Base-by-base conservation (phyloP, 92 coral and sea anemone species). In the Anthopleura xanthogrammica region DNA sequence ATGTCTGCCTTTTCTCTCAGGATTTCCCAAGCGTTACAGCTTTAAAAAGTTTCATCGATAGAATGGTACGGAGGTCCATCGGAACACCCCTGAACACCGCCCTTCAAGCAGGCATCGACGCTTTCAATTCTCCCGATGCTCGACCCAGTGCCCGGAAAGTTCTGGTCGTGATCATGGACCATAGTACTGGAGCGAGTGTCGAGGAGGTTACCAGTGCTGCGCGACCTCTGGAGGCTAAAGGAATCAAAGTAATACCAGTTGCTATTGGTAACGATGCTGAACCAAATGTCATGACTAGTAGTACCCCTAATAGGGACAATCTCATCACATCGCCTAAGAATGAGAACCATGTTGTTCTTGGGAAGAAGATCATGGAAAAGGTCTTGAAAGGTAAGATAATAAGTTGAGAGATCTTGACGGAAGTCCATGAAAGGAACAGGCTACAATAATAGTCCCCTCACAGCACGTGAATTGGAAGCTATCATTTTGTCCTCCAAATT, bases 71-170 rank as follows among this genome's bases (percentile, higher is more conserved):
- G 40, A 78, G 83, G 19, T 36, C 83, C 8, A 62, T 85, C 17
- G 88, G 83, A 39, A 85, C 88, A 12, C 88, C 88, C 39, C 87
- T 90, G 78, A 77, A 82, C 89, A 87, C 83, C 41, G 89, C 91
- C 42, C 88, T 90, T 71, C 88, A 85, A 76, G 88, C 83, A 52
- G 88, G 88, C 19, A 12, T 77, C 20, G 81, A 85, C 71, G 88
- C 88, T 10, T 85, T 85, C 79, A 76, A 85, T 39, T 76, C 88
- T 22, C 88, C 88, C 16, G 76, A 70, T 79, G 88, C 88, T 81
- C 98, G 98, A 5, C 91, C 97, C 23, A 74, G 86, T 60, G 97
- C 98, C n/a, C 92, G 85, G 56, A 91, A 90, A 79, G 90, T 95
- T 11, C 75, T 95, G 83, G 97, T 95, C 43, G 89, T 95, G 52